Evolutionary conservation across 2,888 invertebrate genomes (phyloP).

Genomic region (Conchocele bisecta): DNA sequence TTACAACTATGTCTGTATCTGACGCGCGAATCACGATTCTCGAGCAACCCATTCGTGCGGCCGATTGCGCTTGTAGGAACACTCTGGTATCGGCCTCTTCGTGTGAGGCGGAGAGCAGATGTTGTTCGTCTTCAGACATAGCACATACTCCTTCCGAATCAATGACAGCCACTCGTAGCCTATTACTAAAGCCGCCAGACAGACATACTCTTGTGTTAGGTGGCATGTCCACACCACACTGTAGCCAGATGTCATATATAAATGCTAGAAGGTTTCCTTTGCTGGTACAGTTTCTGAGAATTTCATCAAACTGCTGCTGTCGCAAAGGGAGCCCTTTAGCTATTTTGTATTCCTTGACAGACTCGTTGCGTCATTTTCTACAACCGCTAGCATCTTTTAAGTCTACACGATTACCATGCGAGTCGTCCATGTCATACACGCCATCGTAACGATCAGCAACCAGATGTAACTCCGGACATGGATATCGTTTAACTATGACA

Average conservation of each 20-base stretch:
- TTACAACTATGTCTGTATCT: neutral
- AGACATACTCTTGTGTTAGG: neutral
- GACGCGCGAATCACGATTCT: neutral
- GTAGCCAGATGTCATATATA: too few relatives aligned
- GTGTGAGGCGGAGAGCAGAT: neutral
- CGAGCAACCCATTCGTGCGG: neutral
- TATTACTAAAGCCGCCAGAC: constrained; percentile 1
- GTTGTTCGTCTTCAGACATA: neutral
- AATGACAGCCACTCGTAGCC: neutral
- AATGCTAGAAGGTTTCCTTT: too few relatives aligned
- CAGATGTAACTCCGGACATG: neutral
- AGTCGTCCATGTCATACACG: neutral
- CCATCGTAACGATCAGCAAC: constrained; percentile 9
- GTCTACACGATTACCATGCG: neutral
- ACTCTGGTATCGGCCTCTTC: constrained; percentile 3
- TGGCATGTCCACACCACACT: neutral
- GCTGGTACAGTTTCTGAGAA: neutral
- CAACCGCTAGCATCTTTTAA: constrained; percentile 4
- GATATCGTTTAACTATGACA: neutral
- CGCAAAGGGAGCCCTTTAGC: neutral
- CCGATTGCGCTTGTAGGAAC: neutral
- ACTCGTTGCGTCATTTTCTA: neutral
- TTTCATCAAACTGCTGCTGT: neutral
- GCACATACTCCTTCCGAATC: neutral
- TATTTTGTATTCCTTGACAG: neutral